Percentiles rank a stretch among this genome's conserved stretches.
Conservation (phyloP, 2,888 invertebrate species). For the Nebria brevicollis region DNA sequence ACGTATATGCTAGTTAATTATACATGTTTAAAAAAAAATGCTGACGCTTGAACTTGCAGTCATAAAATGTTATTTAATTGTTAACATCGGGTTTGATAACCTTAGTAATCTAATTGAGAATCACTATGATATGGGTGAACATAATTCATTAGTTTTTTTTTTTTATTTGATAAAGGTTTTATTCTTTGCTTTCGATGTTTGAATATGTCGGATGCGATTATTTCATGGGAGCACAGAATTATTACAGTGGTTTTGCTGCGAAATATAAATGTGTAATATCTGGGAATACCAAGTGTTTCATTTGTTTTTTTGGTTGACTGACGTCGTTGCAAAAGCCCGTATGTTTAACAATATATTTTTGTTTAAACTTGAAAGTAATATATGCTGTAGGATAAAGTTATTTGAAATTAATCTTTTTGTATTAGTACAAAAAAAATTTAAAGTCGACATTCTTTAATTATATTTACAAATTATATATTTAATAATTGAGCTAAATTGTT, state of each 20-base stretch:
- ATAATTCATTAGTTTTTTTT: neutral
- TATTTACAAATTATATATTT: no score
- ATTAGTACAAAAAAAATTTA: no score
- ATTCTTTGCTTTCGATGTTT: neutral
- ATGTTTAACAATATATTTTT: neutral
- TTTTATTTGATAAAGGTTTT: neutral
- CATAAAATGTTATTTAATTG: neutral
- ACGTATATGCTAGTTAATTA: neutral
- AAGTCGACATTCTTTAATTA: no score
- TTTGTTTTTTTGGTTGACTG: neutral
- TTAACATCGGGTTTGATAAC: neutral
- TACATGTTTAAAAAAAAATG: neutral
- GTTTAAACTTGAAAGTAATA: neutral
- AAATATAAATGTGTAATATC: neutral
- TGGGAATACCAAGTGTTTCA: constrained; percentile 1
- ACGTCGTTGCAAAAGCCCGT: neutral
- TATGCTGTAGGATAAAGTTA: neutral
- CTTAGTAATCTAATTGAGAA: neutral
- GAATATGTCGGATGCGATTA: neutral
- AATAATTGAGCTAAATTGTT: no score
- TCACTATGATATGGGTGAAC: neutral
- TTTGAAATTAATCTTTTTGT: no score
- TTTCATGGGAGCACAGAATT: neutral
- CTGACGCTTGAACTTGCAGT: neutral
- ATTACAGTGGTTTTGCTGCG: neutral